Percentiles rank a stretch among this genome's conserved stretches.
Evolutionary conservation across 1,140 invertebrate genomes (phyloP).

Genomic region (Drosophila ficusphila): DNA sequence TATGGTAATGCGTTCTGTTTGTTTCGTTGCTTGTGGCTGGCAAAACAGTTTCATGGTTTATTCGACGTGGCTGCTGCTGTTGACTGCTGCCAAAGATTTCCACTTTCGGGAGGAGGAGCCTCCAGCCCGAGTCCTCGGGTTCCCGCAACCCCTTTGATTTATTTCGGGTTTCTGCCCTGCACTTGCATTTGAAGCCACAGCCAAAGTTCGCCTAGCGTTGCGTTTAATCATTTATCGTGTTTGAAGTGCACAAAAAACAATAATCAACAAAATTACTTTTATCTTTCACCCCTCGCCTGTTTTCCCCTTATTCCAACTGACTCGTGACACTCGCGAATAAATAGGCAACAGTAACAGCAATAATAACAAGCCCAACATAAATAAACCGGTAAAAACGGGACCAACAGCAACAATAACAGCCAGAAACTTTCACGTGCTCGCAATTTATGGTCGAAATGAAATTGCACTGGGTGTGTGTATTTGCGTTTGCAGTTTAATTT

Average conservation of each 20-base stretch:
- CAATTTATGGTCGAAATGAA: slow-evolving; percentile 75
- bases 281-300: slow-evolving; percentile 40
- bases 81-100: slow-evolving; percentile 23
- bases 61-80: slow-evolving; percentile 9
- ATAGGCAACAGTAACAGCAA: slow-evolving; percentile 43
- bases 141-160: background rate
- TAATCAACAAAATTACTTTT: slow-evolving; percentile 62
- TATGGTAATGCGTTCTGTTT: slow-evolving; percentile 54
- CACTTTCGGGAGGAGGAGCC: background rate
- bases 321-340: slow-evolving; percentile 80
- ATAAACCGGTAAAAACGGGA: slow-evolving; percentile 48
- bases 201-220: slow-evolving; percentile 23
- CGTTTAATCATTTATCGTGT: slow-evolving; percentile 55
- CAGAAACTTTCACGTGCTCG: slow-evolving; percentile 51
- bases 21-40: slow-evolving; percentile 50
- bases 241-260: slow-evolving; percentile 47
- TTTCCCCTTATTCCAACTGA: background rate
- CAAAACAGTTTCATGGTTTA: slow-evolving; percentile 45
- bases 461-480: slow-evolving; percentile 61
- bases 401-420: slow-evolving; percentile 12
- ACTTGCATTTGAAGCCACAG: slow-evolving; percentile 1
- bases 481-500: slow-evolving; percentile 68
- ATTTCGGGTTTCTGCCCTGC: background rate
- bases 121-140: background rate
- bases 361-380: slow-evolving; percentile 32